These are phyloP conservation scores for Tetanocera ferruginea DNA, from an alignment of 2,888 invertebrate species.

Conservation along the genomic window DNA sequence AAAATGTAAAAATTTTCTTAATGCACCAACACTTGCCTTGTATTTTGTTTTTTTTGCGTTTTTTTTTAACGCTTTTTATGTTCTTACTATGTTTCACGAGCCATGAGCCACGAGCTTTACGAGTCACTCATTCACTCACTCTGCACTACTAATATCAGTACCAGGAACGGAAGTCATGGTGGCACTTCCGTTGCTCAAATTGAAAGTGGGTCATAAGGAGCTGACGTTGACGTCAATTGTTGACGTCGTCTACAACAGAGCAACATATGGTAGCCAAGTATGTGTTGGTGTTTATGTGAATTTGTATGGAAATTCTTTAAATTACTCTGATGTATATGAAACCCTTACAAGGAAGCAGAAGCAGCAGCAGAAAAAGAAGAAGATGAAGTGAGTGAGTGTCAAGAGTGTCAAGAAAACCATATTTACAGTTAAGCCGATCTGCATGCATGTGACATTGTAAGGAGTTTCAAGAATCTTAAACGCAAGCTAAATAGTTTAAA, in stretches of 20 bases:
- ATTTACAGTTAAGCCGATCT: neutral
- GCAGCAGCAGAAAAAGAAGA: neutral
- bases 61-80: too few relatives aligned
- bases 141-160: neutral
- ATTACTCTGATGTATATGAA: neutral
- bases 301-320: neutral
- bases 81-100: too few relatives aligned
- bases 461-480: neutral
- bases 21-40: neutral
- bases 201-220: slow-evolving; percentile 29
- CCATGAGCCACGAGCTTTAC: too few relatives aligned
- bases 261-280: neutral
- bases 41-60: neutral
- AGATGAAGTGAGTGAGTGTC: neutral
- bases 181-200: slow-evolving; percentile 24
- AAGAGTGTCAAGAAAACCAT: neutral
- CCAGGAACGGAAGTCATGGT: neutral
- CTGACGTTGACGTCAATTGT: slow-evolving; percentile 8
- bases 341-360: neutral
- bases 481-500: neutral
- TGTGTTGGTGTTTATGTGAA: slow-evolving; percentile 3
- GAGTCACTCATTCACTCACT: too few relatives aligned
- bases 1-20: neutral
- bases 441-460: neutral
- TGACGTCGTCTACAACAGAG: slow-evolving; percentile 4